phyloP scores from a whole-genome alignment of 2,113 vertebrate genomes.

The Zootoca vivipara region DNA sequence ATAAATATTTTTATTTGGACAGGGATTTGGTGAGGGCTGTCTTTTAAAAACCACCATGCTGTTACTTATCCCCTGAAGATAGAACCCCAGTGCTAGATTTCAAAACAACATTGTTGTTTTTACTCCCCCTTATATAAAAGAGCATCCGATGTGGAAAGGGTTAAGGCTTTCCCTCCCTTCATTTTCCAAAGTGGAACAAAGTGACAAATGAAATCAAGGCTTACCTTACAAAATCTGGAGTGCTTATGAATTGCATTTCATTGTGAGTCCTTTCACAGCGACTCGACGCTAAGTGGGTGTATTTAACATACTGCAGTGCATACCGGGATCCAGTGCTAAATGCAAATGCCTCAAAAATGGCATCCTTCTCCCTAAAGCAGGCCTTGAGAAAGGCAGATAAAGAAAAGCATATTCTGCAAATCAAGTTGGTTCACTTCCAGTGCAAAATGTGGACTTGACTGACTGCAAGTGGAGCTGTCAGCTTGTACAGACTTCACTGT shows the following conservation, averaged over 20 bases:
- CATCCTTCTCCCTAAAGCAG: slow-evolving; percentile 54
- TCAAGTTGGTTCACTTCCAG: slow-evolving; percentile 80
- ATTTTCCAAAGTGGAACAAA: not conserved
- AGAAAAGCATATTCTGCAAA: slow-evolving; percentile 77
- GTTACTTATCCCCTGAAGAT: no score
- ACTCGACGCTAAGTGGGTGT: not conserved
- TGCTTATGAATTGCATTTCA: not conserved
- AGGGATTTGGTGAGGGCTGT: not conserved
- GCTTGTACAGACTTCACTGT: slow-evolving; percentile 89
- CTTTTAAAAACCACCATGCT: no score
- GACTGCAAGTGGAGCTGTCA: slow-evolving; percentile 93
- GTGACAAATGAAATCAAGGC: not conserved
- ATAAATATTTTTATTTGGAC: not conserved
- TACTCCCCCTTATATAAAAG: slow-evolving; percentile 14
- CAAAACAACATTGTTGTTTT: not conserved
- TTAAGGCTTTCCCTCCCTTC: not conserved
- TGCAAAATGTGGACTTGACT: slow-evolving; percentile 82
- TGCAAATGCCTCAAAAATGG: slow-evolving; percentile 66
- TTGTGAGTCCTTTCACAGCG: slow-evolving; percentile 1
- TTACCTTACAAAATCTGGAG: fast-evolving
- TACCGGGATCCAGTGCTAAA: slow-evolving; percentile 57
- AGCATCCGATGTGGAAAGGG: not conserved
- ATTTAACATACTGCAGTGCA: slow-evolving; percentile 37
- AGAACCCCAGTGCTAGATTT: not conserved
- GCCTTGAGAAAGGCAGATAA: slow-evolving; percentile 62